phyloP scores from a whole-genome alignment of 2,797 vertebrate species.

The Chiropotes sagulatus region DNA sequence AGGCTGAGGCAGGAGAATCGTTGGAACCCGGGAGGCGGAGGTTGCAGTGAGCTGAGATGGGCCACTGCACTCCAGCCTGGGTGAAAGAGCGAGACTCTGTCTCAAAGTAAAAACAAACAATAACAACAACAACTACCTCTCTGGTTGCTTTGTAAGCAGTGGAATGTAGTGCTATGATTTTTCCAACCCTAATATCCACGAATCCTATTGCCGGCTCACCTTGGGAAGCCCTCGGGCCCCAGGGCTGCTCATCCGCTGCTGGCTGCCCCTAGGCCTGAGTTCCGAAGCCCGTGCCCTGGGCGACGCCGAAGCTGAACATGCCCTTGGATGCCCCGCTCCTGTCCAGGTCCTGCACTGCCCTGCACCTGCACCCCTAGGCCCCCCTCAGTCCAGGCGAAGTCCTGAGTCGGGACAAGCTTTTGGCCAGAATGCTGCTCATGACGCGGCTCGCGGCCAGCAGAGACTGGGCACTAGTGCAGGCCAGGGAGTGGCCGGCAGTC shows the following conservation, averaged over 20 bases:
- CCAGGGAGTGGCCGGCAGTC: conserved; percentile 56
- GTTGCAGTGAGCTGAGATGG: no score
- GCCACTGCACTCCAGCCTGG: no score
- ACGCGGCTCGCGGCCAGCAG: not conserved
- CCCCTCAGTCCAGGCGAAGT: not conserved
- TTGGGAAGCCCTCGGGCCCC: not conserved
- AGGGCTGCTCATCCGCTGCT: not conserved
- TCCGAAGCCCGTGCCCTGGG: not conserved
- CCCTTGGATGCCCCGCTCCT: not conserved
- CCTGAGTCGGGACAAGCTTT: not conserved
- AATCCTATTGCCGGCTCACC: not conserved
- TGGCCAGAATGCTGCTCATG: not conserved
- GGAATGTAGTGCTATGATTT: not conserved
- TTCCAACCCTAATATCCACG: not conserved
- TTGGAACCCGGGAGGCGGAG: no score
- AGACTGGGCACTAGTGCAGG: conserved; percentile 72
- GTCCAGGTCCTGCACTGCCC: not conserved
- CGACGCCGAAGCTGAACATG: not conserved
- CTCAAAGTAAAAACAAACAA: no score
- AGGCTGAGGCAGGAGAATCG: no score
- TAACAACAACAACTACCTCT: not conserved
- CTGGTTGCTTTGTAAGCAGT: not conserved
- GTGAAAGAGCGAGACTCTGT: no score
- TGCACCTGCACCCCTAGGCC: not conserved
- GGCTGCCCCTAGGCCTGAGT: not conserved